Evolutionary conservation across 1,140 invertebrate genomes (phyloP), one percentile per base, ranked within the genome.

Genomic region (Drosophila dunni): DNA sequence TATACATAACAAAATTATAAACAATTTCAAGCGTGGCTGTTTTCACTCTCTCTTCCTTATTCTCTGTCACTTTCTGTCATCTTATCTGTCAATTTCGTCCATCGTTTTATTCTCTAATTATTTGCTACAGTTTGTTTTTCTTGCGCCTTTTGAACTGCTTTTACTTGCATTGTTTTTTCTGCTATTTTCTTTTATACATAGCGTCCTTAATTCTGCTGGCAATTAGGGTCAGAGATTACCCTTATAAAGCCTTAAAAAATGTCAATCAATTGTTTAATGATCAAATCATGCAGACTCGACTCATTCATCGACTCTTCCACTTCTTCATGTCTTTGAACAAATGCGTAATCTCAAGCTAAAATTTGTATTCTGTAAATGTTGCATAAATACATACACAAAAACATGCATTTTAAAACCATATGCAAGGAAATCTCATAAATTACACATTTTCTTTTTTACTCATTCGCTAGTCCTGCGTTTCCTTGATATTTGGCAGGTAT

Each of bases 1-100:
- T 89, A 88, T 86, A 86, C 84, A 88, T 88, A 86, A 86, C 83
- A 86, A 86, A 86, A 89, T 86, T 78, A 83, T 88, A 86, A 86
- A 86, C 83, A 80, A 29, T 88, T 86, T 83, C 79, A 83, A 89
- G 79, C 81, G 73, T 82, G 73, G 75, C 67, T 88, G 60, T 66
- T 89, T 69, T 75, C 63, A 88, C 63, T 67, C 53, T 78, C 58
- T 29, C 24, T 29, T 6, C 6, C 24, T 3, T 29, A 29, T 3
- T 29, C 24, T 29, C 1, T 29, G 24, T 29, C 24, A 29, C 24
- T 29, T 29, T 29, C 24, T 29, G 24, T 24, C 24, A 2, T 29
- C 24, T 29, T 70, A 56, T 67, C 53, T 71, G 53, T 73, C 62
- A 75, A 54, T 84, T 57, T 76, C 76, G 77, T 84, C 81, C 71